Evolutionary conservation across 92 coral and sea anemone species (phyloP), one percentile per base, ranked within the genome.

Genomic region (Nematostella vectensis): DNA sequence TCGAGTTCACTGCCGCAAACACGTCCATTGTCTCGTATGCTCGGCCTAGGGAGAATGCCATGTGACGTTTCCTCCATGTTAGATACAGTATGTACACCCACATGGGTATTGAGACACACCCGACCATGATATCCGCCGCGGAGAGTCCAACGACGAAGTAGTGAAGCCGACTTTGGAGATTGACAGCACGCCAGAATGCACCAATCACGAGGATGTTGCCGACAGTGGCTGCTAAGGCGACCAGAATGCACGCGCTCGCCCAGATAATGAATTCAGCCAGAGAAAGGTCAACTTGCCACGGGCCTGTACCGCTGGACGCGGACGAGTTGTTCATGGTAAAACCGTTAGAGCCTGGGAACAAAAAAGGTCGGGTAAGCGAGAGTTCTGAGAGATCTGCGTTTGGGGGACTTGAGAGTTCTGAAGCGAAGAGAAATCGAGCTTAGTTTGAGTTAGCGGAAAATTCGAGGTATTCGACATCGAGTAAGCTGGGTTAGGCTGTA

Each of bases 1-100:
- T 81, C 6, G 96, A 88, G 54, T 86, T 85, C 38, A 78, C 78
- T 13, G 88, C 94, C 3, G 83, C 74, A 52, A 88, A 79, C 15
- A 88, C 72, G 48, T 88, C 96, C 42, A 88, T 33, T 0, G 83
- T 72, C 42, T 67, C 68, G 59, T 84, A 79, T 9, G 47, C 21
- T 8, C 70, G 59, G 25, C 27, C 37, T 0, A 69, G 61, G 19
- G 67, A 50, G 24, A 67, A 47, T 1, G 73, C 23, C 13, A 66
- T 57, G 11, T 2, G 26, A 8, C 63, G 31, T 2, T 58, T 49
- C 19, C 6, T 24, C 56, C 81, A 66, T 19, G 78, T 69, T 28
- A 50, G 48, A 37, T 50, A 62, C 47, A 64, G 67, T 11, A 75
- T 49, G 44, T 79, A 83, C 48, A 78, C 76, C 94, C 94, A 88